A percentile compares a stretch with the other conserved stretches of the same genome.
phyloP scores from a whole-genome alignment of 2,888 invertebrate genomes.

The Drosophila anomelani region DNA sequence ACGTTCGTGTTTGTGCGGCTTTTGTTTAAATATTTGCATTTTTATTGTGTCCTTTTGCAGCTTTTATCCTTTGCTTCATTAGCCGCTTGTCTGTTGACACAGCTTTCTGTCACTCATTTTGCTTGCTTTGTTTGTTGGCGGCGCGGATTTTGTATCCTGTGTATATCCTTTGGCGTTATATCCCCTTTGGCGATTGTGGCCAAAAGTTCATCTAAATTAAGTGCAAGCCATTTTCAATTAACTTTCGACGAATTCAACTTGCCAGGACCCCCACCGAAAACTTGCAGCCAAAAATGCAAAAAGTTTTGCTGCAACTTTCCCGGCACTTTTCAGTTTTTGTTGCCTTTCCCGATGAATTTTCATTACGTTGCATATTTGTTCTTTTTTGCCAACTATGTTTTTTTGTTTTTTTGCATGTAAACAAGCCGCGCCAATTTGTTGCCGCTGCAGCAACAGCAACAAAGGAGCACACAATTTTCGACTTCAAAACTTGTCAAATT shows the following conservation, averaged over 20 bases:
- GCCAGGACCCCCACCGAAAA: constrained; percentile 38
- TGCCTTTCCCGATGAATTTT: constrained; percentile 68
- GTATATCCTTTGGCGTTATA: constrained; percentile 1
- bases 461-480: constrained; percentile 27
- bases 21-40: constrained; percentile 75
- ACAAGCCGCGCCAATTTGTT: constrained; percentile 71
- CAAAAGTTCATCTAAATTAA: constrained; percentile 66
- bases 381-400: constrained; percentile 25
- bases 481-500: constrained; percentile 63
- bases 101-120: constrained; percentile 24
- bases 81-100: constrained; percentile 56
- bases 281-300: constrained; percentile 58
- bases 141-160: constrained; percentile 19
- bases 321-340: constrained; percentile 21
- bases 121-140: constrained; percentile 15
- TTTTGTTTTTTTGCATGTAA: constrained; percentile 61
- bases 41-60: constrained; percentile 58
- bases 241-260: constrained; percentile 60
- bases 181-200: constrained; percentile 55
- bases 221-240: constrained; percentile 74
- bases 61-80: constrained; percentile 61
- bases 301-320: constrained; percentile 50
- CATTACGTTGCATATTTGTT: constrained; percentile 75
- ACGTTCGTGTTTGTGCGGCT: constrained; percentile 51
- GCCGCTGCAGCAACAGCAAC: constrained; percentile 29